These are phyloP conservation scores for Catostylus mosaicus DNA, from an alignment of 30 jellyfish, hydroid and myxozoan species.

Conservation along the genomic window DNA sequence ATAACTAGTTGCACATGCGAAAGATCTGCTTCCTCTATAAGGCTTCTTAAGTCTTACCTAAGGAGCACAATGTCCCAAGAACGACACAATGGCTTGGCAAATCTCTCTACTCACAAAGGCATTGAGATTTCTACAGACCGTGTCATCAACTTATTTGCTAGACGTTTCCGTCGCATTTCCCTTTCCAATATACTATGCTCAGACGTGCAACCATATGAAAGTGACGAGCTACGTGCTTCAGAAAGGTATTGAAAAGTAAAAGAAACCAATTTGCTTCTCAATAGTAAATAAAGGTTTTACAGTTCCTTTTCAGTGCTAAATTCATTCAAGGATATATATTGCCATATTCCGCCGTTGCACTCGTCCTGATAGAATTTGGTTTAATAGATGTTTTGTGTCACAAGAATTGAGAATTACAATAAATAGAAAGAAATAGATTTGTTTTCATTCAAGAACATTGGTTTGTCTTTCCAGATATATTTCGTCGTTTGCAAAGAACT, in stretches of 20 bases:
- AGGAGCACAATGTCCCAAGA: constrained; percentile 48
- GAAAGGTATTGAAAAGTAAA: background rate
- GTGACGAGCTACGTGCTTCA: background rate
- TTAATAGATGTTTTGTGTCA: no score
- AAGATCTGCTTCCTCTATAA: constrained; percentile 17
- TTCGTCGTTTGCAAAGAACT: no score
- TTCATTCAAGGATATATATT: no score
- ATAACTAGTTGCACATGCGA: constrained; percentile 38
- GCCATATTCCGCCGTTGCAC: no score
- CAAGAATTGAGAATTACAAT: no score
- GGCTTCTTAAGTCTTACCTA: constrained; percentile 10
- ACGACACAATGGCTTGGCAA: constrained; percentile 24
- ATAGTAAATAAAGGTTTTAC: no score
- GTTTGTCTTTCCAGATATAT: no score
- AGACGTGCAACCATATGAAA: background rate
- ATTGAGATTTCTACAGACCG: background rate
- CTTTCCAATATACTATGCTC: background rate
- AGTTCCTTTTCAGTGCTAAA: no score
- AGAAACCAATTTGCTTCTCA: no score
- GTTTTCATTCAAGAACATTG: no score
- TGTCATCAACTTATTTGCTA: background rate
- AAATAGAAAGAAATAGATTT: no score
- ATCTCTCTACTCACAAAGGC: constrained; percentile 32
- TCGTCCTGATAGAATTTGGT: no score
- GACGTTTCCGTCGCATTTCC: constrained; percentile 1